A percentile compares a stretch with the other conserved stretches of the same genome.
Evolutionary conservation across 2,888 invertebrate genomes (phyloP).

Genomic region (Melanargia galathea): DNA sequence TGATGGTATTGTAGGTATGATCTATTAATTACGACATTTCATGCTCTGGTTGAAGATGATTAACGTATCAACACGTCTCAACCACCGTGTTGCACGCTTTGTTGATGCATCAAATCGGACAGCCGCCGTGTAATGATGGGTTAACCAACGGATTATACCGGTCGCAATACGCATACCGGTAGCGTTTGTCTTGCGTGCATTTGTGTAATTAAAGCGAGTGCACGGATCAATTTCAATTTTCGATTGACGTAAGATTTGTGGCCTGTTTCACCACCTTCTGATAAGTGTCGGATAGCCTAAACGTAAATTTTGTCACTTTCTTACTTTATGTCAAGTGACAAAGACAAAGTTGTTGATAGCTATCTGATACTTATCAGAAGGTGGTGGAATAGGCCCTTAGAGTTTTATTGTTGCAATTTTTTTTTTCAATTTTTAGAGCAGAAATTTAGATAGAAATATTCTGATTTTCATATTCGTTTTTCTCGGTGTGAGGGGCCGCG

Average conservation of each 20-base stretch:
- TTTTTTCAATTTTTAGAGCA: neutral
- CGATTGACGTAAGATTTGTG: conserved; percentile 12
- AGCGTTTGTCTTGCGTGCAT: conserved; percentile 32
- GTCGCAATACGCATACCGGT: conserved; percentile 12
- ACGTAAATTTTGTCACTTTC: too few species aligned
- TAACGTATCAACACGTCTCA: neutral
- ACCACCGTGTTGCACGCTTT: neutral
- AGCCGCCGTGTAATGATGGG: conserved; percentile 9
- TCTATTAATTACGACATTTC: neutral
- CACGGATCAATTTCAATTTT: conserved; percentile 31
- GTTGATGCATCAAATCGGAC: conserved; percentile 20
- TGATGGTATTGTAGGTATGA: too few species aligned
- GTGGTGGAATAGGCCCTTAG: too few species aligned
- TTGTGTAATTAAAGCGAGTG: conserved; percentile 33
- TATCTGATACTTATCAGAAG: too few species aligned
- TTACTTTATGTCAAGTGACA: too few species aligned
- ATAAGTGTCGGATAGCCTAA: too few species aligned
- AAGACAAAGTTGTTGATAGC: too few species aligned
- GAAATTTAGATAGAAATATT: neutral
- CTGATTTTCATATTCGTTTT: too few species aligned
- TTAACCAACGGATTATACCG: conserved; percentile 15
- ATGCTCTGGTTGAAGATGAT: neutral
- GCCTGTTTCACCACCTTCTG: too few species aligned
- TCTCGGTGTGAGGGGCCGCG: too few species aligned
- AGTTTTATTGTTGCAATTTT: neutral